Conservation (phyloP, 2,113 vertebrate genomes). For the Neoarius graeffei region DNA sequence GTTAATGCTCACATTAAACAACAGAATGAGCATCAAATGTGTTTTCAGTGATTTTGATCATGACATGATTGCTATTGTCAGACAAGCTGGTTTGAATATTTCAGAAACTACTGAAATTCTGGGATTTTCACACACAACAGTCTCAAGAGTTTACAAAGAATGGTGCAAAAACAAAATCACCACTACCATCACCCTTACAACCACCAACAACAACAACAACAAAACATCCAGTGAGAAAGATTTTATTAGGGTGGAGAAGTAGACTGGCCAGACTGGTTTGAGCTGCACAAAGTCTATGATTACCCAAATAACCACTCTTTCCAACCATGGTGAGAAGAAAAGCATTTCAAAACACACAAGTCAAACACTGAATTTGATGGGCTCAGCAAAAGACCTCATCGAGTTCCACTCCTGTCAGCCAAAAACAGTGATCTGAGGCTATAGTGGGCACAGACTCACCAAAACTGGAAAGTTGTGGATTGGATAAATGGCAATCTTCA, state of each 20-base stretch:
- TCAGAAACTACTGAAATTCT: background rate
- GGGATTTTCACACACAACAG: background rate
- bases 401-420: background rate
- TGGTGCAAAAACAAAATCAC: too few species aligned
- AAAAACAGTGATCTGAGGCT: background rate
- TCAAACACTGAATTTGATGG: background rate
- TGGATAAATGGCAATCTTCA: background rate
- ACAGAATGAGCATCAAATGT: background rate
- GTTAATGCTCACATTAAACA: background rate
- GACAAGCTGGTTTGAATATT: background rate
- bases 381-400: background rate
- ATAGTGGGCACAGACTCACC: background rate
- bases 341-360: background rate
- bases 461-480: background rate
- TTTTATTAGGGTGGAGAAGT: background rate
- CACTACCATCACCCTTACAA: too few species aligned
- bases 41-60: background rate
- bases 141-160: background rate
- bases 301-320: background rate
- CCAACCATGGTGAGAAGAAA: background rate
- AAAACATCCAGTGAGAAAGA: background rate
- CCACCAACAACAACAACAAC: background rate
- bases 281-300: background rate
- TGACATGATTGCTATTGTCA: background rate
- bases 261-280: background rate